A percentile compares a stretch with the other conserved stretches of the same genome.
Evolutionary conservation across 2,888 invertebrate genomes (phyloP).

Genomic region (Tenthredo notha): DNA sequence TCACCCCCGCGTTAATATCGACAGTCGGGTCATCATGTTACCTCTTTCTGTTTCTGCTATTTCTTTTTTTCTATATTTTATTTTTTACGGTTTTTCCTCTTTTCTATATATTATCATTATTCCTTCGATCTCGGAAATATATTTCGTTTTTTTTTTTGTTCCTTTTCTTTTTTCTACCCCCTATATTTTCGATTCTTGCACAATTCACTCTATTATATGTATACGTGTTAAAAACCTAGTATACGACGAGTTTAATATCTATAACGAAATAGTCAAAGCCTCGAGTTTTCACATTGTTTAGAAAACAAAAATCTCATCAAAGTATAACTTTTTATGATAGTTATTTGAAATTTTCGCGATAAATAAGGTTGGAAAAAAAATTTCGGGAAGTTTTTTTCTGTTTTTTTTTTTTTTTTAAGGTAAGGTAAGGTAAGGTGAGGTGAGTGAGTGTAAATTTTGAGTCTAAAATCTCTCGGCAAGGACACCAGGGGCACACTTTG

Average conservation of each 20-base stretch:
- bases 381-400: background rate
- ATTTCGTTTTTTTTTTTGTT: background rate
- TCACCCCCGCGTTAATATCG: background rate
- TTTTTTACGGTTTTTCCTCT: background rate
- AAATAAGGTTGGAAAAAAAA: no score
- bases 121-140: background rate
- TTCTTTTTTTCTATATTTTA: background rate
- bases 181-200: no score
- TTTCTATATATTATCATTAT: background rate
- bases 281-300: no score
- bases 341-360: no score
- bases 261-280: no score
- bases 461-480: slow-evolving; percentile 14
- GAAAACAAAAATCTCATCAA: no score
- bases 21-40: background rate
- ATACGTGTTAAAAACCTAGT: no score
- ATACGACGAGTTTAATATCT: no score
- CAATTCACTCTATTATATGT: no score
- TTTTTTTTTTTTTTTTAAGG: no score
- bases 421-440: background rate
- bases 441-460: background rate
- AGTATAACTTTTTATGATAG: no score
- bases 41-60: background rate
- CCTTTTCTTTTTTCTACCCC: no score
- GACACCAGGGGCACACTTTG: slow-evolving; percentile 17